A percentile compares a stretch with the other conserved stretches of the same genome.
phyloP scores from a whole-genome alignment of 2,888 invertebrate species.

The Sisyra nigra region DNA sequence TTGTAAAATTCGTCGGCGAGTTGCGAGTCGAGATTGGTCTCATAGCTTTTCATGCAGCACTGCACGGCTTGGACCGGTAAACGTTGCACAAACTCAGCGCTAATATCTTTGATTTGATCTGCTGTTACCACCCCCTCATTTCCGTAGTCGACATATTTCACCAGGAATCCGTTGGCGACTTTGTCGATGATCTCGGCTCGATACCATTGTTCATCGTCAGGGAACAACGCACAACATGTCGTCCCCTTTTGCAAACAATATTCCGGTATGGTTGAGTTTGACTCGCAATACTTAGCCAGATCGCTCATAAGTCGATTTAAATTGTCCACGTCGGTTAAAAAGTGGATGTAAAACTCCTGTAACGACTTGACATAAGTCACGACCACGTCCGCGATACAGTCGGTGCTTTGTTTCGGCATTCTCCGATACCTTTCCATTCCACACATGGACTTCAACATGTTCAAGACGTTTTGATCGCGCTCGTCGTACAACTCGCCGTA shows the following conservation, averaged over 20 bases:
- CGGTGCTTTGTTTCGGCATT: constrained; percentile 22
- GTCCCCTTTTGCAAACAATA: constrained; percentile 37
- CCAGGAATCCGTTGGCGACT: constrained; percentile 31
- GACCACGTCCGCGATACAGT: constrained; percentile 30
- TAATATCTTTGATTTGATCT: constrained; percentile 42
- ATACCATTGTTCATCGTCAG: constrained; percentile 76
- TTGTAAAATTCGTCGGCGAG: constrained; percentile 47
- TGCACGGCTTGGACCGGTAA: constrained; percentile 60
- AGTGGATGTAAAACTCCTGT: constrained; percentile 56
- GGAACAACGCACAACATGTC: constrained; percentile 67
- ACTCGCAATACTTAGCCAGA: constrained; percentile 40
- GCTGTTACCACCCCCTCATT: constrained; percentile 67
- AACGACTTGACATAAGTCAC: constrained; percentile 54
- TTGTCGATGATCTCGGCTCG: constrained; percentile 58
- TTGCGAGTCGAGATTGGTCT: constrained; percentile 36
- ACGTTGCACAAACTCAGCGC: constrained; percentile 39
- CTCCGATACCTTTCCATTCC: constrained; percentile 14
- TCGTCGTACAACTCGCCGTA: constrained; percentile 54
- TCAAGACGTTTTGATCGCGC: constrained; percentile 37
- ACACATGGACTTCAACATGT: constrained; percentile 29
- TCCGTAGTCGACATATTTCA: constrained; percentile 89
- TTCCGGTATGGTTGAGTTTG: constrained; percentile 15
- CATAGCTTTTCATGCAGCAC: constrained; percentile 54
- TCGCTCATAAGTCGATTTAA: constrained; percentile 51
- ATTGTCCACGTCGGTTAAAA: constrained; percentile 39